Evolutionary conservation across 1,140 invertebrate species (phyloP).

Genomic region (Drosophila kurseongensis): DNA sequence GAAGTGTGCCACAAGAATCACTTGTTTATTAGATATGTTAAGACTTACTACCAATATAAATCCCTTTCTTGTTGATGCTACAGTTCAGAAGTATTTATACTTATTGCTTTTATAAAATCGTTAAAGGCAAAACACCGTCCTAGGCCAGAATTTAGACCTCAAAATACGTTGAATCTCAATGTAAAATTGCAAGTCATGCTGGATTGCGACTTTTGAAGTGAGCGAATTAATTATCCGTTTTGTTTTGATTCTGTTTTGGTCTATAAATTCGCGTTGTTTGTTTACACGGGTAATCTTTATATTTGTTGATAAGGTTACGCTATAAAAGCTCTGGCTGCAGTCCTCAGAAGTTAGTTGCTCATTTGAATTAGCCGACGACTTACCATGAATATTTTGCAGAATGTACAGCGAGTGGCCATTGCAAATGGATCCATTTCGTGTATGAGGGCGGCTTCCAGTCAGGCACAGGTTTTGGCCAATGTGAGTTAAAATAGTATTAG

Average conservation of each 20-base stretch:
- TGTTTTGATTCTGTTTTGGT: slow-evolving; percentile 22
- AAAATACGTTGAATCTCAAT: too few relatives aligned
- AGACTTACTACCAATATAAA: too few relatives aligned
- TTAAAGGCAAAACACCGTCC: too few relatives aligned
- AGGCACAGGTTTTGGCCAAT: neutral
- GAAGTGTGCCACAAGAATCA: too few relatives aligned
- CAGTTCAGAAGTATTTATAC: too few relatives aligned
- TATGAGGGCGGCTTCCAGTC: neutral
- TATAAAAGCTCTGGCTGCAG: neutral
- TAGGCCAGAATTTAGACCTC: too few relatives aligned
- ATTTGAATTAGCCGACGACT: neutral
- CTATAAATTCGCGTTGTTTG: slow-evolving; percentile 8
- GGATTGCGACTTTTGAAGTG: neutral
- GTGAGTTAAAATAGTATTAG: slow-evolving; percentile 1
- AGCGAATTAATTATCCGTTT: too few relatives aligned
- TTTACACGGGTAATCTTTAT: neutral
- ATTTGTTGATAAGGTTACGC: slow-evolving; percentile 5
- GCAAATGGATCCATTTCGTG: neutral
- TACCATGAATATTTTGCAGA: slow-evolving; percentile 19
- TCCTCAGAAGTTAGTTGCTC: neutral
- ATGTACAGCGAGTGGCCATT: neutral
- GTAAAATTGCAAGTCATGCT: slow-evolving; percentile 9
- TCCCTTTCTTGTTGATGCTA: too few relatives aligned
- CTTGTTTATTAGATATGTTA: too few relatives aligned
- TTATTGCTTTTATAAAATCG: too few relatives aligned